phyloP scores from a whole-genome alignment of 1,140 invertebrate species.

The Leptonema lineaticorne region DNA sequence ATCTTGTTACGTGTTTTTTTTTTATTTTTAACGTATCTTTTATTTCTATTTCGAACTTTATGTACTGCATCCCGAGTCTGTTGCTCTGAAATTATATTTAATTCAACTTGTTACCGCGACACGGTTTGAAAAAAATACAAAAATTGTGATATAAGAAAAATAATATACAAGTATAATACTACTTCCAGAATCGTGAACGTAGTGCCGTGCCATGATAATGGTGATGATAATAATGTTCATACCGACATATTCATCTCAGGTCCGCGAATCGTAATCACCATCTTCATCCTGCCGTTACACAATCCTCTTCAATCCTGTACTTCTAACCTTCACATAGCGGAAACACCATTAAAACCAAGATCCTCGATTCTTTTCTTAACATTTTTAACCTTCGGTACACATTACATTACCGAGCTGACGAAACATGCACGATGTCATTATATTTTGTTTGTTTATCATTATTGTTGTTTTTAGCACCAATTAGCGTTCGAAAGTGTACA shows the following conservation, averaged over 20 bases:
- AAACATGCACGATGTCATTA: not conserved
- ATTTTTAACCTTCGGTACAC: slow-evolving; percentile 18
- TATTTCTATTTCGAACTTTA: too few relatives aligned
- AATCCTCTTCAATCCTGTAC: not conserved
- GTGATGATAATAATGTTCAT: too few relatives aligned
- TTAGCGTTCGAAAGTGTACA: not conserved
- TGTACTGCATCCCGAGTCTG: not conserved
- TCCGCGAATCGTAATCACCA: not conserved
- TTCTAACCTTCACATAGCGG: slow-evolving; percentile 28
- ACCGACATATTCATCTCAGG: slow-evolving; percentile 1
- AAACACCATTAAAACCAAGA: slow-evolving; percentile 15
- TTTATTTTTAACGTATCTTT: slow-evolving; percentile 24
- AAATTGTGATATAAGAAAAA: too few relatives aligned
- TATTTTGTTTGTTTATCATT: too few relatives aligned
- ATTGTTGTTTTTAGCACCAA: too few relatives aligned
- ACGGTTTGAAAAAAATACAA: too few relatives aligned
- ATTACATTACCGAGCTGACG: not conserved
- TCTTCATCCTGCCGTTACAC: slow-evolving; percentile 27
- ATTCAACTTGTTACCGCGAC: slow-evolving; percentile 17
- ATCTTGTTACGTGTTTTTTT: not conserved
- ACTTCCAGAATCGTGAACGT: too few relatives aligned
- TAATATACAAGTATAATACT: too few relatives aligned
- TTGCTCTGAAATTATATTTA: slow-evolving; percentile 10
- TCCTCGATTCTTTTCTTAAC: slow-evolving; percentile 21
- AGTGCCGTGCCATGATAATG: too few relatives aligned